phyloP scores from a whole-genome alignment of 2,888 invertebrate genomes.

The Beris morrisii region DNA sequence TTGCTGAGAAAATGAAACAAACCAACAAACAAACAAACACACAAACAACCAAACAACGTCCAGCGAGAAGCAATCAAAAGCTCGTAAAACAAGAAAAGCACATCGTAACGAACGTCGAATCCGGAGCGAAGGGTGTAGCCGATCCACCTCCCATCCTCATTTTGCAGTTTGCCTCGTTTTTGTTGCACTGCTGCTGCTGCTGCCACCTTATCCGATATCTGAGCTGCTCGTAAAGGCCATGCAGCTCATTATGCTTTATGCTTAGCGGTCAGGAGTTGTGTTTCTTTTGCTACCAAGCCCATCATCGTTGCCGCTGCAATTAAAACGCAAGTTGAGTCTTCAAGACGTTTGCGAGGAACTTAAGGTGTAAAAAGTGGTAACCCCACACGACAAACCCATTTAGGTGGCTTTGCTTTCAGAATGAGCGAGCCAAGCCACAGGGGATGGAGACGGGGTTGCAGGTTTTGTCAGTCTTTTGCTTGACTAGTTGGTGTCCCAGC shows the following conservation, averaged over 20 bases:
- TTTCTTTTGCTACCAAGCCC: constrained; percentile 2
- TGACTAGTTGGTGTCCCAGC: constrained; percentile 8
- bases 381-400: background rate
- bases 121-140: too few species aligned
- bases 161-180: too few species aligned
- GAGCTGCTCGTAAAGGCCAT: too few species aligned
- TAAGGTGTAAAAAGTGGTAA: constrained; percentile 15
- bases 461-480: background rate
- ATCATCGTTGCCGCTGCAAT: constrained; percentile 7
- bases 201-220: too few species aligned
- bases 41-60: background rate
- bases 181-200: too few species aligned
- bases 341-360: background rate
- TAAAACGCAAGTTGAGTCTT: background rate
- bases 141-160: too few species aligned
- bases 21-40: background rate
- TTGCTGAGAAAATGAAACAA: too few species aligned
- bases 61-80: constrained; percentile 3
- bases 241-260: background rate
- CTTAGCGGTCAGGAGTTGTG: background rate
- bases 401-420: background rate
- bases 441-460: background rate
- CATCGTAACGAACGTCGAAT: too few species aligned
- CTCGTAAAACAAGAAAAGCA: constrained; percentile 7
- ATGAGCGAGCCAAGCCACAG: background rate